These are phyloP conservation scores for Gopherus flavomarginatus DNA, from an alignment of 2,113 vertebrate genomes.

Conservation along the genomic window DNA sequence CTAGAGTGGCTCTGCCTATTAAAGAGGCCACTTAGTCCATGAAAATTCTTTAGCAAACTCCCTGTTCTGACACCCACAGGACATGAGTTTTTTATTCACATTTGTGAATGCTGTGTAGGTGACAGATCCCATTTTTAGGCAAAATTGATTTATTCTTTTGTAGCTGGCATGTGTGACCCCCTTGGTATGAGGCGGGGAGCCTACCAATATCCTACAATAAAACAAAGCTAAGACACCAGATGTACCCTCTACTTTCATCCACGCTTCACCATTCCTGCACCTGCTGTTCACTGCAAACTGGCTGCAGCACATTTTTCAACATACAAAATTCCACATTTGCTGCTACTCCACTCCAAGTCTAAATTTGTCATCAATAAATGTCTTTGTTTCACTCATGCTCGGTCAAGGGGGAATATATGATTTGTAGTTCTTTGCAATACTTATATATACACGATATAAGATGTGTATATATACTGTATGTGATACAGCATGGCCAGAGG, in stretches of 20 bases:
- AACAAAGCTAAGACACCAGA: not conserved
- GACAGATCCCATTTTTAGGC: not conserved
- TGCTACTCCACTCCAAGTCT: not conserved
- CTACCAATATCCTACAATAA: not conserved
- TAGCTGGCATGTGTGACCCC: not conserved
- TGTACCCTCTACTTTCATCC: not conserved
- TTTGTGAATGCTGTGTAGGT: not conserved
- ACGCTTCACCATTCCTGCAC: not conserved
- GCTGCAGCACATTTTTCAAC: no score
- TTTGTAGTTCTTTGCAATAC: not conserved
- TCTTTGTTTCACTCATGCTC: not conserved
- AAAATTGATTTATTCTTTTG: not conserved
- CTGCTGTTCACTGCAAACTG: no score
- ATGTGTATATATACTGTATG: no score
- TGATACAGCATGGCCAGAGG: no score
- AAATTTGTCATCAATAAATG: not conserved
- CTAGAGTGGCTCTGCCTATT: not conserved
- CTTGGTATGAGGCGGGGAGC: not conserved
- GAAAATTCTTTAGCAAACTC: not conserved
- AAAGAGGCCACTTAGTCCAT: not conserved
- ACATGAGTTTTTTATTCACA: not conserved
- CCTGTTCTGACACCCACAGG: not conserved
- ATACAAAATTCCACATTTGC: not conserved
- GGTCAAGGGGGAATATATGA: not conserved
- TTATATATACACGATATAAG: not conserved